Percentiles rank a stretch among this genome's conserved stretches.
These are phyloP conservation scores for Vanessa tameamea DNA, from an alignment of 1,140 invertebrate species.

Conservation along the genomic window DNA sequence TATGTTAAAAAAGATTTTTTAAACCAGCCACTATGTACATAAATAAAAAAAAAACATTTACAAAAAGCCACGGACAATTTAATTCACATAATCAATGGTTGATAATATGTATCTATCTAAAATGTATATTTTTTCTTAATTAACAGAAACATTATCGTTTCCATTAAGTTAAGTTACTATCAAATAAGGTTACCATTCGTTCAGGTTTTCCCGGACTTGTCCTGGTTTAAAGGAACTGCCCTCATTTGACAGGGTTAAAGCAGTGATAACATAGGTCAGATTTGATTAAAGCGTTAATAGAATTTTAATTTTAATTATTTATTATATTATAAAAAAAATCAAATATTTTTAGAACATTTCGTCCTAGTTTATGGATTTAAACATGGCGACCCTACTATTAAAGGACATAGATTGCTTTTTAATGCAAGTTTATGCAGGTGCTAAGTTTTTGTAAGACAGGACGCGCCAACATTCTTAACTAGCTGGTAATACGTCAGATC, in stretches of 20 bases:
- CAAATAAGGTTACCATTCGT: no score
- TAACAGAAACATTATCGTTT: background rate
- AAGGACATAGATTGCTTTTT: background rate
- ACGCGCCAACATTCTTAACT: constrained; percentile 9
- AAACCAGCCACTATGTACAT: background rate
- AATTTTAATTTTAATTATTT: no score
- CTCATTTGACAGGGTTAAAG: no score
- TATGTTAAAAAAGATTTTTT: no score
- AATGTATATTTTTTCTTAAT: background rate
- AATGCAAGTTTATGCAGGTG: constrained; percentile 12
- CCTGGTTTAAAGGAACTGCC: no score
- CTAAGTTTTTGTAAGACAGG: constrained; percentile 12
- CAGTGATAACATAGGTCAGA: no score
- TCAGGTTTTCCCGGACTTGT: no score
- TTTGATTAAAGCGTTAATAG: no score
- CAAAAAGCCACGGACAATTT: background rate
- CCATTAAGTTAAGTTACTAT: background rate
- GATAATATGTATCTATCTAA: background rate
- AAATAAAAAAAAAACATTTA: background rate
- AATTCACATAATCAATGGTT: background rate
- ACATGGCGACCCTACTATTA: background rate
- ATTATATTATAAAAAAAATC: no score
- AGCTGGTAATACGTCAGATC: constrained; percentile 4
- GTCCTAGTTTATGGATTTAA: no score
- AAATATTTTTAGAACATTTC: no score